These are phyloP conservation scores for Hippopotamyrus pictus DNA, from an alignment of 2,797 vertebrate species.

Conservation along the genomic window DNA sequence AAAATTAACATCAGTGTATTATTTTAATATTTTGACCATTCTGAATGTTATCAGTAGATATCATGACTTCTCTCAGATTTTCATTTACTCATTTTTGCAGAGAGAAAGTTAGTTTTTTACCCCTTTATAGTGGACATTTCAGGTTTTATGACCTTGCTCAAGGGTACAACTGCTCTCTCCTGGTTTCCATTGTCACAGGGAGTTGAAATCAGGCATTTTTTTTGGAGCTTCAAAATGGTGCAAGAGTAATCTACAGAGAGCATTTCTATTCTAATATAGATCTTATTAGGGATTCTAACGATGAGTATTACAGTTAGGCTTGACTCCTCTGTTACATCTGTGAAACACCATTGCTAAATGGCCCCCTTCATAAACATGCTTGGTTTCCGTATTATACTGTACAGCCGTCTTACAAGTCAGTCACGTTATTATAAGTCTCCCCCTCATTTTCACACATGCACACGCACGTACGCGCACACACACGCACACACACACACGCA, in stretches of 20 bases:
- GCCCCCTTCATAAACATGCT: background rate
- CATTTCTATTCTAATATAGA: background rate
- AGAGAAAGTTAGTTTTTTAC: background rate
- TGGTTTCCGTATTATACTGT: background rate
- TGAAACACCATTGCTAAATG: background rate
- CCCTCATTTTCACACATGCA: background rate
- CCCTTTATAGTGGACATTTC: background rate
- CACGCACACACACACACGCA: background rate
- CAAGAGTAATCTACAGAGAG: background rate
- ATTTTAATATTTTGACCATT: background rate
- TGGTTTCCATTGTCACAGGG: background rate
- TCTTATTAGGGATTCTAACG: background rate
- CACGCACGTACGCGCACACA: background rate
- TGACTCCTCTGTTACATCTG: background rate
- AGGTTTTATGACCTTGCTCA: background rate
- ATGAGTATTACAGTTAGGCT: background rate
- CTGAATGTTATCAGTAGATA: background rate
- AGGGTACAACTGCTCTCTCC: background rate
- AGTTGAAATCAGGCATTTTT: background rate
- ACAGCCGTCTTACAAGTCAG: background rate
- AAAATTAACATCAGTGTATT: background rate
- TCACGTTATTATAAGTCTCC: background rate
- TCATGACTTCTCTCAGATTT: background rate
- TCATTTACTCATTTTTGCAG: background rate
- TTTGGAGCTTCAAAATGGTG: background rate